Percentiles rank a stretch among this genome's conserved stretches.
phyloP scores from a whole-genome alignment of 2,797 vertebrate genomes.

The Alauda arvensis region DNA sequence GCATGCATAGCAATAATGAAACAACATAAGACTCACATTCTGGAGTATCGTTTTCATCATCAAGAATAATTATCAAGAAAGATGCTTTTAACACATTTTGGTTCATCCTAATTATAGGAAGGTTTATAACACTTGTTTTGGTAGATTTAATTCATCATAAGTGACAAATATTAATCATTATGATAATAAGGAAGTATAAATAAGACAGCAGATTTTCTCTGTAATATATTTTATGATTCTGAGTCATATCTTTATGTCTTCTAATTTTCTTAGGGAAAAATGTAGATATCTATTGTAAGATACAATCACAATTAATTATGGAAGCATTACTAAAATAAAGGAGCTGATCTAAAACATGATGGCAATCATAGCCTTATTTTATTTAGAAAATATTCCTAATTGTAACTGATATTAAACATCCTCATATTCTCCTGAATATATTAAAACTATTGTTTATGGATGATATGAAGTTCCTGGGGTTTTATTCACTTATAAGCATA shows the following conservation, averaged over 20 bases:
- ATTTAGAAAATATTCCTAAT: neutral
- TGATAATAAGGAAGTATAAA: slow-evolving; percentile 2
- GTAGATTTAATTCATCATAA: neutral
- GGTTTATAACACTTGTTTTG: neutral
- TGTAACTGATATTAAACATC: neutral
- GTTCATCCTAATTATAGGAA: slow-evolving; percentile 29
- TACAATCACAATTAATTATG: neutral
- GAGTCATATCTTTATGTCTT: neutral
- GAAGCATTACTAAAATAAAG: neutral
- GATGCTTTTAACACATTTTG: neutral
- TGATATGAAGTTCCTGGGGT: accelerated
- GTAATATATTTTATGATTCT: neutral
- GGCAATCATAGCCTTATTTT: neutral
- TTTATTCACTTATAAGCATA: neutral
- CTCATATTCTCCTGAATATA: neutral
- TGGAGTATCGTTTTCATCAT: slow-evolving; percentile 25
- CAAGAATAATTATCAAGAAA: neutral
- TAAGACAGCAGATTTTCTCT: neutral
- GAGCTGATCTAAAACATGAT: neutral
- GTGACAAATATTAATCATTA: neutral
- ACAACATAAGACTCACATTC: neutral
- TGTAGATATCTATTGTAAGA: neutral
- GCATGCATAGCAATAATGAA: neutral
- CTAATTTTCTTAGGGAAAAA: neutral
- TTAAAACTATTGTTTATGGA: neutral